Evolutionary conservation across 2,888 invertebrate genomes (phyloP).

Genomic region (Hecatera dysodea): DNA sequence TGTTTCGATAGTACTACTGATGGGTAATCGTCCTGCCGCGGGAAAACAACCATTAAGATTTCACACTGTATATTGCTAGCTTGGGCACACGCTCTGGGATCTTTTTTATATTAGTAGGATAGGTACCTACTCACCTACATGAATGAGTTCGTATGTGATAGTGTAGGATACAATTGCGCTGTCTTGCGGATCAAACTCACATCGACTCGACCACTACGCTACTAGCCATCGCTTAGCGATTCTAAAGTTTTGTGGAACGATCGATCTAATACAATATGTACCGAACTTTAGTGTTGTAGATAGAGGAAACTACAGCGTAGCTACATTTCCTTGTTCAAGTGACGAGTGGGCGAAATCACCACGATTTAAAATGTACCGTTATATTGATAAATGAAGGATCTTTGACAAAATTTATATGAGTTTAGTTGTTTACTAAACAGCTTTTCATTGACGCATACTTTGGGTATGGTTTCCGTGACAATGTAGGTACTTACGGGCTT

Average conservation of each 20-base stretch:
- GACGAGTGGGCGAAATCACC: background rate
- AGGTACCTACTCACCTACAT: background rate
- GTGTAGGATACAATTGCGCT: background rate
- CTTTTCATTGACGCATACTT: background rate
- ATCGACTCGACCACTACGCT: background rate
- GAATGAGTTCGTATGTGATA: background rate
- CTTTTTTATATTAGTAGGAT: background rate
- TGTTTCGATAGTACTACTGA: too few species aligned
- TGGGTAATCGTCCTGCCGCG: too few species aligned
- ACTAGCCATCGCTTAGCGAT: background rate
- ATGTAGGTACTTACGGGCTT: background rate
- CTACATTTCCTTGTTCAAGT: background rate
- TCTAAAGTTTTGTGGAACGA: background rate
- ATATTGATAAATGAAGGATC: background rate
- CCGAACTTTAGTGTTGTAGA: constrained; percentile 31
- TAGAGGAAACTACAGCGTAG: constrained; percentile 24
- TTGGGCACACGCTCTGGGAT: too few species aligned
- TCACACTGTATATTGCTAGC: too few species aligned
- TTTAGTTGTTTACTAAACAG: too few species aligned
- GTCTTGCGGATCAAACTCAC: background rate
- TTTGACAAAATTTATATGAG: background rate
- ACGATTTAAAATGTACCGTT: background rate
- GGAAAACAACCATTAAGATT: too few species aligned
- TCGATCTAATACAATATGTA: constrained; percentile 18
- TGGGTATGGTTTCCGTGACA: background rate